Percentiles rank a stretch among this genome's conserved stretches.
Evolutionary conservation across 1,140 invertebrate genomes (phyloP).

Genomic region (Bombus difficillimus): DNA sequence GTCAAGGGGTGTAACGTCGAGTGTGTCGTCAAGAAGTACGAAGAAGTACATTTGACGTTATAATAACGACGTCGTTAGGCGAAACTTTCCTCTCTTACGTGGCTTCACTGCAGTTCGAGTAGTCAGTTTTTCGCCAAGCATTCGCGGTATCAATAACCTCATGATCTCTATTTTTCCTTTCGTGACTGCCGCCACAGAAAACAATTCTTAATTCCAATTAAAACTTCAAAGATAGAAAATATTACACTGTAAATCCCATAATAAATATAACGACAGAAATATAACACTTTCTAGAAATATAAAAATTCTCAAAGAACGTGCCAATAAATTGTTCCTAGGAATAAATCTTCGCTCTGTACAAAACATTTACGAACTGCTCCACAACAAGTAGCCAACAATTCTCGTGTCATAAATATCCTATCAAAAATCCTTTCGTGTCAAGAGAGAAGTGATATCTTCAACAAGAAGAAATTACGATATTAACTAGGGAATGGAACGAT

Average conservation of each 20-base stretch:
- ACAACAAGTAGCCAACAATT: not conserved
- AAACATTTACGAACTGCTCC: no score
- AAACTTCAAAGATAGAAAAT: not conserved
- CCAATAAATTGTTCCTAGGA: no score
- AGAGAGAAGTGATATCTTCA: not conserved
- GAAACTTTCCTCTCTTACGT: slow-evolving; percentile 47
- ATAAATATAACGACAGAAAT: not conserved
- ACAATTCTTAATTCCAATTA: not conserved
- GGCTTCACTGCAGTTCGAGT: slow-evolving; percentile 4
- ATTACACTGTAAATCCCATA: not conserved
- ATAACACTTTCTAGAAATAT: not conserved
- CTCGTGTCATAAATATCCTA: not conserved
- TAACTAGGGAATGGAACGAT: not conserved
- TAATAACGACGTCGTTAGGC: slow-evolving; percentile 67
- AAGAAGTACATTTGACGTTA: slow-evolving; percentile 58
- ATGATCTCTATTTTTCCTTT: not conserved
- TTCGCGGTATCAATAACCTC: not conserved
- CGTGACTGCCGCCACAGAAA: no score
- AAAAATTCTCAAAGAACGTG: no score
- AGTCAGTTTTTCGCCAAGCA: not conserved
- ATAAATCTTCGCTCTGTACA: no score
- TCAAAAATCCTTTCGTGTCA: not conserved
- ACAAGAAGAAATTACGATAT: not conserved
- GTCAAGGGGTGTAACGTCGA: slow-evolving; percentile 53
- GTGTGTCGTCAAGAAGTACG: slow-evolving; percentile 33